Evolutionary conservation across 2,797 vertebrate species (phyloP).

Genomic region (Psittacula derbiana): DNA sequence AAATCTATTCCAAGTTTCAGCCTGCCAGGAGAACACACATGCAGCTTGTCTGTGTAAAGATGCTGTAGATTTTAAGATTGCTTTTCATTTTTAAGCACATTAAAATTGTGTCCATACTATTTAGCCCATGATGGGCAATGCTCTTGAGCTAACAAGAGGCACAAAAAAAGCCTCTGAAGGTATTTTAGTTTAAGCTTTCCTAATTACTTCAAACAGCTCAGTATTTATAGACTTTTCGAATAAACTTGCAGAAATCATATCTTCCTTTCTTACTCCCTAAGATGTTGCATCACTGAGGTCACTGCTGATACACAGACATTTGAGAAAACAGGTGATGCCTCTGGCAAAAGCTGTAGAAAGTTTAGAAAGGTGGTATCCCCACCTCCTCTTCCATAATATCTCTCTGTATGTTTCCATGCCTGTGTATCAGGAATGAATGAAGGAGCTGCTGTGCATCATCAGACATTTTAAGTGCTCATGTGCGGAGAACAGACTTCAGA

Average conservation of each 20-base stretch:
- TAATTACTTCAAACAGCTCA: neutral
- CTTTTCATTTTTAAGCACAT: neutral
- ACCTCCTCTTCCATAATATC: neutral
- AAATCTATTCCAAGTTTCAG: neutral
- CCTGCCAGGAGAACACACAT: neutral
- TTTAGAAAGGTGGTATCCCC: neutral
- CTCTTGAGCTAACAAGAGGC: neutral
- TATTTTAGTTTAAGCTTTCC: neutral
- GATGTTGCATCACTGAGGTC: neutral
- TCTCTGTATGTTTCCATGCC: neutral
- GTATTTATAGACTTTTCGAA: neutral
- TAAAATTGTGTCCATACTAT: neutral
- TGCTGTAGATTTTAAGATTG: neutral
- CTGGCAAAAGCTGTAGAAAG: neutral
- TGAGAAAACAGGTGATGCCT: neutral
- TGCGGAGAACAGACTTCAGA: neutral
- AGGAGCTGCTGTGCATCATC: neutral
- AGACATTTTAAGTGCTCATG: neutral
- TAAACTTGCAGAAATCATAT: neutral
- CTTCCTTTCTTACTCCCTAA: neutral
- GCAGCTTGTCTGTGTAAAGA: neutral
- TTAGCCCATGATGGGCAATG: neutral
- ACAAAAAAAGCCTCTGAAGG: neutral
- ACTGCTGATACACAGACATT: neutral
- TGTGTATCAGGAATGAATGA: neutral